Conservation (phyloP, 1,140 invertebrate species). For the Theocolax elegans region DNA sequence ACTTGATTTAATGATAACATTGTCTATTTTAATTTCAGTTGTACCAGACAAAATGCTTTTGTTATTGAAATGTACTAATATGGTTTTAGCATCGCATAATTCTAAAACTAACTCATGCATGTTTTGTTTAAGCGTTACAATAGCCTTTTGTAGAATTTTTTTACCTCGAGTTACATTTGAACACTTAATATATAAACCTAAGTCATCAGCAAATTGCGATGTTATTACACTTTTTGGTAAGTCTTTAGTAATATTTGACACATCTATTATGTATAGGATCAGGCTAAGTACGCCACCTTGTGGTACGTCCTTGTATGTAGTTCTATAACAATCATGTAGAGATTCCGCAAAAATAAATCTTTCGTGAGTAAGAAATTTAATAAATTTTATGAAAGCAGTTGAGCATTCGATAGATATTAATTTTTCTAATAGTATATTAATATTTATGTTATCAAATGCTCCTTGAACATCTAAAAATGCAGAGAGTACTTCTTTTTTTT, state of each 20-base stretch:
- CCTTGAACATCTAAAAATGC: slow-evolving; percentile 41
- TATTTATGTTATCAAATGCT: slow-evolving; percentile 42
- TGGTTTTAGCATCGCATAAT: neutral
- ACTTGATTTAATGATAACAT: neutral
- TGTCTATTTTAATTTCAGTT: neutral
- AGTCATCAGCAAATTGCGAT: slow-evolving; percentile 38
- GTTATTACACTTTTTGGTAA: neutral
- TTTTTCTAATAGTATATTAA: slow-evolving; percentile 7
- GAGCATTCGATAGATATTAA: neutral
- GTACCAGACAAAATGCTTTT: neutral
- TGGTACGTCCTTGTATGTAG: slow-evolving; percentile 19
- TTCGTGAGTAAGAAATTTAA: slow-evolving; percentile 11
- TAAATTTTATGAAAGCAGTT: slow-evolving; percentile 1
- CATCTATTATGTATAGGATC: slow-evolving; percentile 33
- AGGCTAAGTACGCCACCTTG: slow-evolving; percentile 38
- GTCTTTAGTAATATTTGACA: neutral
- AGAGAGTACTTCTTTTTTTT: neutral
- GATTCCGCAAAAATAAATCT: slow-evolving; percentile 6
- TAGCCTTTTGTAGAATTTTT: neutral
- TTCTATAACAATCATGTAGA: neutral
- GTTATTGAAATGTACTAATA: slow-evolving; percentile 1
- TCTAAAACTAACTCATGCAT: neutral
- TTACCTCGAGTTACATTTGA: neutral
- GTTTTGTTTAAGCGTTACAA: neutral
- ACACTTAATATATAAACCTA: slow-evolving; percentile 19